A percentile compares a stretch with the other conserved stretches of the same genome.
Evolutionary conservation across 1,140 invertebrate species (phyloP).

Genomic region (Neuroterus valhalla): DNA sequence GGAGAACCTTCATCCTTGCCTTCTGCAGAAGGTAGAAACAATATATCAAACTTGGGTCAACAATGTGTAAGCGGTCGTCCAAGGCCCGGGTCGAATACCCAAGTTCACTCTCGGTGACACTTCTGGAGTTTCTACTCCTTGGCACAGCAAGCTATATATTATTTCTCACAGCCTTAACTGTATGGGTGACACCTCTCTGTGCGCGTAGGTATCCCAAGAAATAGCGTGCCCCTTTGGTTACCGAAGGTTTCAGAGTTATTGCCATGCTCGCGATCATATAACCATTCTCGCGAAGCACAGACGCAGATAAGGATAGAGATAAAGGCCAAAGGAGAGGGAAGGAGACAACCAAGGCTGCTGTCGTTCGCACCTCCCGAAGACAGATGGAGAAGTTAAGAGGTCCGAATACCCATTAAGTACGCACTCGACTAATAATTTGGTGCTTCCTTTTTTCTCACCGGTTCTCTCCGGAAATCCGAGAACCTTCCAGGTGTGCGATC

Average conservation of each 20-base stretch:
- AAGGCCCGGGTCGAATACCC: slow-evolving; percentile 60
- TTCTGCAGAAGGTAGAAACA: slow-evolving; percentile 51
- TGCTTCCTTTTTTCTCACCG: too few species aligned
- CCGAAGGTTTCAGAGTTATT: slow-evolving; percentile 61
- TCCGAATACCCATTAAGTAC: background rate
- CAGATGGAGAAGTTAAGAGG: slow-evolving; percentile 27
- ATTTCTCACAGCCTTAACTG: slow-evolving; percentile 42
- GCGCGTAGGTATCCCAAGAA: slow-evolving; percentile 36
- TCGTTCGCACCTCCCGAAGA: slow-evolving; percentile 34
- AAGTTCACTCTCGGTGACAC: slow-evolving; percentile 71
- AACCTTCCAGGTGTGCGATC: too few species aligned
- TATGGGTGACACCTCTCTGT: slow-evolving; percentile 38
- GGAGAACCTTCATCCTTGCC: slow-evolving; percentile 62
- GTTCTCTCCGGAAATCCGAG: too few species aligned
- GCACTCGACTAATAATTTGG: too few species aligned
- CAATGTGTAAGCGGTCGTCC: slow-evolving; percentile 69
- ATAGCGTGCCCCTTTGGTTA: slow-evolving; percentile 49
- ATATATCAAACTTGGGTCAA: slow-evolving; percentile 72
- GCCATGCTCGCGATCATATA: slow-evolving; percentile 43
- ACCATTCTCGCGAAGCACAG: slow-evolving; percentile 26
- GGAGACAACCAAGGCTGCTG: slow-evolving; percentile 30
- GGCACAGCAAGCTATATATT: slow-evolving; percentile 64
- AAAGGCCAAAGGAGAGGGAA: slow-evolving; percentile 8
- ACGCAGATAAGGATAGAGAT: background rate
- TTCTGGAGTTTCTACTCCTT: slow-evolving; percentile 72